phyloP scores from a whole-genome alignment of 2,797 vertebrate species.

The Clarias laeviceps region DNA sequence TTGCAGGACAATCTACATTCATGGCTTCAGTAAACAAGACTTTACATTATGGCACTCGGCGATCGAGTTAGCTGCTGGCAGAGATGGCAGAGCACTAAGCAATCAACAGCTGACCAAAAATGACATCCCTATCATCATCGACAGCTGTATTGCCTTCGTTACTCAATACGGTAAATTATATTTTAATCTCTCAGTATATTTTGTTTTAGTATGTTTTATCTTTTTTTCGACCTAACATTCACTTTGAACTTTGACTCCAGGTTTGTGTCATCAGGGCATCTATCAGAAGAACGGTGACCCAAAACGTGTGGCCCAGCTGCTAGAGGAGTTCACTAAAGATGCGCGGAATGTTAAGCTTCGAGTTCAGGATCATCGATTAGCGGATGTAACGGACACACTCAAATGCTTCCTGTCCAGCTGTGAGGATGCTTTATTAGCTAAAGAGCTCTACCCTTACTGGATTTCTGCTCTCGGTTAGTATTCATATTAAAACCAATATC shows the following conservation, averaged over 20 bases:
- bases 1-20: slow-evolving; percentile 90
- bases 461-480: slow-evolving; percentile 86
- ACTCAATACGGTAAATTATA: slow-evolving; percentile 91
- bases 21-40: slow-evolving; percentile 86
- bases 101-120: slow-evolving; percentile 97
- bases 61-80: slow-evolving; percentile 90
- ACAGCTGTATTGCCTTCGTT: slow-evolving; percentile 96
- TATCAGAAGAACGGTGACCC: slow-evolving; percentile 84
- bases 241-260: slow-evolving; percentile 65
- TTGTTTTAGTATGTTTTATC: not conserved
- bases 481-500: not conserved
- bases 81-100: slow-evolving; percentile 86
- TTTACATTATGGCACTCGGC: slow-evolving; percentile 90
- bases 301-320: slow-evolving; percentile 74
- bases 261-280: slow-evolving; percentile 86
- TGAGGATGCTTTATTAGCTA: slow-evolving; percentile 91
- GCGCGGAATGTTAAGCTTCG: slow-evolving; percentile 91
- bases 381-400: slow-evolving; percentile 88
- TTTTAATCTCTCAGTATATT: not conserved
- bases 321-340: slow-evolving; percentile 86
- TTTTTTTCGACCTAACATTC: slow-evolving; percentile 8
- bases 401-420: slow-evolving; percentile 86
- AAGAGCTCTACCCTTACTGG: slow-evolving; percentile 97
- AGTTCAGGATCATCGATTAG: slow-evolving; percentile 84
- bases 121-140: slow-evolving; percentile 91